Evolutionary conservation across 2,113 vertebrate species (phyloP).

Genomic region (Baryphthengus martii): DNA sequence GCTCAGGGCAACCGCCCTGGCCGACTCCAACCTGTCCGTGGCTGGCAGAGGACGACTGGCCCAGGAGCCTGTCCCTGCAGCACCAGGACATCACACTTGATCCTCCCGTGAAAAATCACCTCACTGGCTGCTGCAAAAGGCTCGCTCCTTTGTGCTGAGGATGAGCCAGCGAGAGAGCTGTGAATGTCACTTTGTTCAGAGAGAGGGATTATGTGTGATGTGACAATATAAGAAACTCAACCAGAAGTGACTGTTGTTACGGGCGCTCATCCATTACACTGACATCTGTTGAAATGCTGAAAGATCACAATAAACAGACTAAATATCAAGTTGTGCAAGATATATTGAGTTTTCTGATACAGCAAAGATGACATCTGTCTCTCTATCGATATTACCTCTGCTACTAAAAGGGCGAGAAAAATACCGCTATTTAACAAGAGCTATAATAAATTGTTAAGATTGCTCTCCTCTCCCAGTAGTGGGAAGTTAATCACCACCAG

Average conservation of each 20-base stretch:
- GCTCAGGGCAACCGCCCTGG: not conserved
- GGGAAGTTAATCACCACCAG: not conserved
- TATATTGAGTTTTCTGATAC: not conserved
- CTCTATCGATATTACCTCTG: not conserved
- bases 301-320: not conserved
- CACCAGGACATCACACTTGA: not conserved
- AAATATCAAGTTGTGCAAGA: not conserved
- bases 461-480: not conserved
- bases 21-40: not conserved
- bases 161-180: not conserved
- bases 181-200: not conserved
- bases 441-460: not conserved
- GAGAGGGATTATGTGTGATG: not conserved
- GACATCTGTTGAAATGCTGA: not conserved
- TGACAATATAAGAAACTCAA: not conserved
- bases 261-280: not conserved
- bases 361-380: not conserved
- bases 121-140: not conserved
- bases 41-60: not conserved
- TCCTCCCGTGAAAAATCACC: not conserved
- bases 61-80: not conserved
- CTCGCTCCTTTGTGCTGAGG: not conserved
- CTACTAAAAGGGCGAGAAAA: not conserved
- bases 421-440: not conserved
- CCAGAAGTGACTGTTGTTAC: not conserved